These are phyloP conservation scores for Steinernema scapterisci DNA, from an alignment of 2,888 invertebrate genomes.

Conservation along the genomic window DNA sequence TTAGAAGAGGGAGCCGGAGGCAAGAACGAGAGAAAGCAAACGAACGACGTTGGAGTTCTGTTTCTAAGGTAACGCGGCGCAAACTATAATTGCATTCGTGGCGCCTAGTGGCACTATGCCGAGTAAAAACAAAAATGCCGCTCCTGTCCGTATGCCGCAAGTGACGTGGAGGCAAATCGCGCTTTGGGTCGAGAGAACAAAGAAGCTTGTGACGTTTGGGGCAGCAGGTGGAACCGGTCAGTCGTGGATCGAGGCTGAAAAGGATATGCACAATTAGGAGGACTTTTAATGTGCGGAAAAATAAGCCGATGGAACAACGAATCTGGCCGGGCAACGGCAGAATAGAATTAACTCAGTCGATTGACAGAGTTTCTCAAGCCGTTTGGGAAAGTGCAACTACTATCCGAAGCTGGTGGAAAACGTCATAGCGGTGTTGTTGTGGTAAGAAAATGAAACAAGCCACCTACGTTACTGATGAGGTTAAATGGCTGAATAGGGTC, in stretches of 20 bases:
- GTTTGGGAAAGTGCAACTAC: too few species aligned
- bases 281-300: too few species aligned
- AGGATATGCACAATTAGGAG: not conserved
- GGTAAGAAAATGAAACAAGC: too few species aligned
- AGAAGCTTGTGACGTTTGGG: not conserved
- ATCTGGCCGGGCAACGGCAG: too few species aligned
- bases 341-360: too few species aligned
- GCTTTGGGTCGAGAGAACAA: too few species aligned
- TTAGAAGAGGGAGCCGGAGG: not conserved
- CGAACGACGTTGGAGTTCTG: slow-evolving; percentile 7
- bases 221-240: not conserved
- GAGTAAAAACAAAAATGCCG: slow-evolving; percentile 20
- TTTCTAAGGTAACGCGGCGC: slow-evolving; percentile 27
- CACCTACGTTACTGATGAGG: too few species aligned
- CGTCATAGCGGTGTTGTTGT: too few species aligned
- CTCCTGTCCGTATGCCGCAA: not conserved
- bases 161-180: not conserved
- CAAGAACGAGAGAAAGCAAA: not conserved
- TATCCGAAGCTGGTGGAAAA: too few species aligned
- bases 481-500: too few species aligned
- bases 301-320: too few species aligned
- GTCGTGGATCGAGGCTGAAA: not conserved
- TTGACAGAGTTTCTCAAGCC: too few species aligned
- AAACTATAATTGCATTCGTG: slow-evolving; percentile 29
- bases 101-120: slow-evolving; percentile 3